Conservation (phyloP, 2,888 invertebrate species). For the Dasypogon diadema region DNA sequence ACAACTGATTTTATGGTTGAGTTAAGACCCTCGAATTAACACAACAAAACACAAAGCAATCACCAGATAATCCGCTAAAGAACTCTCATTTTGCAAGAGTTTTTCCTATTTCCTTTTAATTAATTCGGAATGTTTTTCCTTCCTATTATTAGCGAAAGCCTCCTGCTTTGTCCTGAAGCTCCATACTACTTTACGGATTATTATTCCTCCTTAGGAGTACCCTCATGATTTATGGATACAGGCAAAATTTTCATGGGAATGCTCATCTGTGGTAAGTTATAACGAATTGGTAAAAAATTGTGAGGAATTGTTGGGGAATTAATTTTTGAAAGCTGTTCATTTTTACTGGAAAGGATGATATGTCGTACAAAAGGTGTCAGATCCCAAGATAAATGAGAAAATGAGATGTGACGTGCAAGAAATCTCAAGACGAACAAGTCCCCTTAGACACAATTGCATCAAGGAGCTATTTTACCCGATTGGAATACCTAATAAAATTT, state of each 20-base stretch:
- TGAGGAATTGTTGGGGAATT: not conserved
- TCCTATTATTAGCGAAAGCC: not conserved
- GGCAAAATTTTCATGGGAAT: not conserved
- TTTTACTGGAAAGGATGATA: too few relatives aligned
- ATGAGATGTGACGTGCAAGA: too few relatives aligned
- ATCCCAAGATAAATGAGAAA: too few relatives aligned
- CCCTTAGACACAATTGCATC: too few relatives aligned
- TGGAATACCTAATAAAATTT: too few relatives aligned
- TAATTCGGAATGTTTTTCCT: slow-evolving; percentile 29
- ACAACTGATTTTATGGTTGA: slow-evolving; percentile 6
- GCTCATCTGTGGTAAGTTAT: not conserved
- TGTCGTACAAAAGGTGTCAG: too few relatives aligned
- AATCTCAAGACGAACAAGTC: too few relatives aligned
- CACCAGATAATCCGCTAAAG: slow-evolving; percentile 1
- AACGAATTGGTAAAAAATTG: not conserved
- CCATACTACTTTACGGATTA: not conserved
- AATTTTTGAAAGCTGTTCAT: not conserved
- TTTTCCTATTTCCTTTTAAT: slow-evolving; percentile 25
- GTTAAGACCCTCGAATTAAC: not conserved
- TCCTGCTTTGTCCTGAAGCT: not conserved
- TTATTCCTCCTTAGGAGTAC: not conserved
- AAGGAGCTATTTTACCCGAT: too few relatives aligned
- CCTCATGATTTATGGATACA: slow-evolving; percentile 18
- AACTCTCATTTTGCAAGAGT: slow-evolving; percentile 6
- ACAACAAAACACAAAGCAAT: not conserved